These are phyloP conservation scores for Pararge aegeria DNA, from an alignment of 1,140 invertebrate species.

Conservation along the genomic window DNA sequence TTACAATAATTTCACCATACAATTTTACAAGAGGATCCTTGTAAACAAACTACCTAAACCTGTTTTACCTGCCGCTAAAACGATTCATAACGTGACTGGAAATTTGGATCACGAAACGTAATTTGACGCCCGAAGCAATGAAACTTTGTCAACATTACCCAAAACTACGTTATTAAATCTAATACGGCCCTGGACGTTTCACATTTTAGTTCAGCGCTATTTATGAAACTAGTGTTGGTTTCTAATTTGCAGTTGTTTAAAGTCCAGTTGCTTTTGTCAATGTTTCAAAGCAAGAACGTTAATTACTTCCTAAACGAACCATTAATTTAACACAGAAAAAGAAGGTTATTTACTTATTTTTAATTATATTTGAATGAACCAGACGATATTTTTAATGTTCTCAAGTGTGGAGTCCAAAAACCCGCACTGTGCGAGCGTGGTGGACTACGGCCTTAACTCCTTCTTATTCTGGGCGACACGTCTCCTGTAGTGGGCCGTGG, in stretches of 20 bases:
- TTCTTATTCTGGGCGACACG: no score
- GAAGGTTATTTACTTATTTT: no score
- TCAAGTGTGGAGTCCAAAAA: no score
- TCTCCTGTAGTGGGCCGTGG: no score
- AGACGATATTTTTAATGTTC: no score
- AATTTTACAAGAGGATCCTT: conserved; percentile 14
- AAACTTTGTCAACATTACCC: conserved; percentile 21
- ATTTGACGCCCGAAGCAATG: conserved; percentile 29
- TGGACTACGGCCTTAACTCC: no score
- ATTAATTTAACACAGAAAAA: no score
- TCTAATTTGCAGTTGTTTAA: background rate
- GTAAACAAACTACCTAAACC: conserved; percentile 18
- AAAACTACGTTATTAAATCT: conserved; percentile 16
- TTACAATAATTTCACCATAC: no score
- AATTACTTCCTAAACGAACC: background rate
- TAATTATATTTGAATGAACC: no score
- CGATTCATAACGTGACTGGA: conserved; percentile 42
- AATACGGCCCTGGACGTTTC: background rate
- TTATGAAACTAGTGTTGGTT: background rate
- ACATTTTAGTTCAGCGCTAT: background rate
- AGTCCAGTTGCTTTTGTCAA: background rate
- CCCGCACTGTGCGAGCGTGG: no score
- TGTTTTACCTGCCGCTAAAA: conserved; percentile 25
- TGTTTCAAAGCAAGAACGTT: background rate
- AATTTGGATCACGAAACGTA: conserved; percentile 31